Percentiles rank a stretch among this genome's conserved stretches.
phyloP scores from a whole-genome alignment of 2,888 invertebrate genomes.

The Philhelius pedissequus region DNA sequence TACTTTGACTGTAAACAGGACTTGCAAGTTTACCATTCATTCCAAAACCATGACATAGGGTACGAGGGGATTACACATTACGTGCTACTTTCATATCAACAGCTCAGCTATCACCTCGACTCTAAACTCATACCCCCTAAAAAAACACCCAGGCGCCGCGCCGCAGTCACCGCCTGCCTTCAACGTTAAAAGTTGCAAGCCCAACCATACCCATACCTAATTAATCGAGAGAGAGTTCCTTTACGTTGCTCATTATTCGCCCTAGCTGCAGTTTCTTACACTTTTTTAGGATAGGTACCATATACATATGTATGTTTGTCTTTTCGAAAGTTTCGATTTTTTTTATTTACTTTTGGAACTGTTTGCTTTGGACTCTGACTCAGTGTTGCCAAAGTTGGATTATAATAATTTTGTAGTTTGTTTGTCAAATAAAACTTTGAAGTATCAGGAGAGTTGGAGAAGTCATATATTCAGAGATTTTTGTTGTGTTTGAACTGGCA shows the following conservation, averaged over 20 bases:
- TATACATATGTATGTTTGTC: neutral
- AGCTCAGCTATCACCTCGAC: conserved; percentile 34
- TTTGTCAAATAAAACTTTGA: too few species aligned
- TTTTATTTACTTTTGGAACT: neutral
- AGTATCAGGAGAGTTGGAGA: too few species aligned
- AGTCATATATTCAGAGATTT: too few species aligned
- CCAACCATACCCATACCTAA: conserved; percentile 48
- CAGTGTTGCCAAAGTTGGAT: neutral
- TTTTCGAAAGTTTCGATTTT: conserved; percentile 1
- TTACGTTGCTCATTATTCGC: conserved; percentile 34
- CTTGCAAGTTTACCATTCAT: conserved; percentile 1
- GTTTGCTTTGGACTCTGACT: neutral
- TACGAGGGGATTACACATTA: neutral
- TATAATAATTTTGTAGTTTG: too few species aligned
- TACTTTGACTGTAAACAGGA: neutral
- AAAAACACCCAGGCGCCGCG: too few species aligned
- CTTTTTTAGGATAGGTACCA: neutral
- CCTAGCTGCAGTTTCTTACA: neutral
- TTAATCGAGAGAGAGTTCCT: conserved; percentile 49
- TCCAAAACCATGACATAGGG: conserved; percentile 8
- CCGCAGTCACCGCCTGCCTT: neutral
- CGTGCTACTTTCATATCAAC: conserved; percentile 35
- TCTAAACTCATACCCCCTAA: too few species aligned
- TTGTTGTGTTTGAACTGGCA: too few species aligned
- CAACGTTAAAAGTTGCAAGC: neutral